phyloP scores from a whole-genome alignment of 2,113 vertebrate genomes.

The Dipodomys ordii region DNA sequence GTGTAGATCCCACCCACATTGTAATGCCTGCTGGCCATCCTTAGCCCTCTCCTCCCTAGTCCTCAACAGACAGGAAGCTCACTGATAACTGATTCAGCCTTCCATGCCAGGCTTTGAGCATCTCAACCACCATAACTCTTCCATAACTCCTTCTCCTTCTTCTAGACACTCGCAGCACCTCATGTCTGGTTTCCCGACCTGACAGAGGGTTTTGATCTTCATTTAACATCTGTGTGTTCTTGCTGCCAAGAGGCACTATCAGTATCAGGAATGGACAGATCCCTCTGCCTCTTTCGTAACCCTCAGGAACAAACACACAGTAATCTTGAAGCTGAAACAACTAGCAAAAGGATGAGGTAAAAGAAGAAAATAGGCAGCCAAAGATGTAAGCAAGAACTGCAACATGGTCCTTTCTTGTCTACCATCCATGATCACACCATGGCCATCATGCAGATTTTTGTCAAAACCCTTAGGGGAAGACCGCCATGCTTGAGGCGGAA shows the following conservation, averaged over 20 bases:
- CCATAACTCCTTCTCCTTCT: neutral
- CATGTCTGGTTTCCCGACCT: neutral
- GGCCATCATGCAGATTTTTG: too few species aligned
- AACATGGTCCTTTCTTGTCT: too few species aligned
- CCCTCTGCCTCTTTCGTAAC: neutral
- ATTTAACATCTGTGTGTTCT: constrained; percentile 22
- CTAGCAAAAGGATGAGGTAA: neutral
- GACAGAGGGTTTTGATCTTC: neutral
- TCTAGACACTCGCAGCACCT: neutral
- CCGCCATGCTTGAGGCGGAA: too few species aligned
- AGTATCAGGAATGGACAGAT: neutral
- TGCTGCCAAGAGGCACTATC: neutral
- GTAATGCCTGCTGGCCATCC: neutral
- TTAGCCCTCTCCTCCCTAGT: neutral
- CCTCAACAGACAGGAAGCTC: neutral
- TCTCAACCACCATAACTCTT: neutral
- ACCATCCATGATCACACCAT: too few species aligned
- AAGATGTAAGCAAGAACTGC: neutral
- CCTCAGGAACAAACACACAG: neutral
- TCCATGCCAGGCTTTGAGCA: neutral
- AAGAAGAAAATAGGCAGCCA: neutral
- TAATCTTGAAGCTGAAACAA: neutral
- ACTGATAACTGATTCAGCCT: too few species aligned
- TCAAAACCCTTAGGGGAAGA: too few species aligned
- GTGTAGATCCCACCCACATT: neutral